Percentiles rank a stretch among this genome's conserved stretches.
Evolutionary conservation across 1,140 invertebrate species (phyloP).

Genomic region (Leptinotarsa undecemlineata): DNA sequence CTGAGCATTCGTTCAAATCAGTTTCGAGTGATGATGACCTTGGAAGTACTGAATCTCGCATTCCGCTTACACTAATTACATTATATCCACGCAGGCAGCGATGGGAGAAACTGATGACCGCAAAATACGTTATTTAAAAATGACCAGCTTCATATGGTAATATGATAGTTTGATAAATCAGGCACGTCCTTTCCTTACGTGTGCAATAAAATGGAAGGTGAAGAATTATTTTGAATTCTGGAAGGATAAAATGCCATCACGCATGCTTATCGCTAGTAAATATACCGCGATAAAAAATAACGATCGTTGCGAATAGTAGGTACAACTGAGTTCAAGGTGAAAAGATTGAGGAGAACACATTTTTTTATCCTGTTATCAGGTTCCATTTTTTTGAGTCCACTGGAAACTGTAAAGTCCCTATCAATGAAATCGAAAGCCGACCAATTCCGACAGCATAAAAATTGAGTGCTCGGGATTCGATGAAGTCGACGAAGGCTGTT

Average conservation of each 20-base stretch:
- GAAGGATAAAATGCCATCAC: neutral
- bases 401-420: too few relatives aligned
- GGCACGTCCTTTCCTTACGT: neutral
- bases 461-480: too few relatives aligned
- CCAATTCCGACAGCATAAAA: too few relatives aligned
- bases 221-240: neutral
- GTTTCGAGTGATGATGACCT: neutral
- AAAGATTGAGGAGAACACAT: too few relatives aligned
- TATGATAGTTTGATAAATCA: slow-evolving; percentile 6
- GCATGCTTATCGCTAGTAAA: neutral
- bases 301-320: too few relatives aligned
- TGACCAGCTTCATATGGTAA: neutral
- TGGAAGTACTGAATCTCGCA: neutral
- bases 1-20: neutral
- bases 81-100: neutral
- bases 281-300: too few relatives aligned
- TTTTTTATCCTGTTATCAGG: too few relatives aligned
- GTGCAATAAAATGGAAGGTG: slow-evolving; percentile 8
- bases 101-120: neutral
- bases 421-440: too few relatives aligned
- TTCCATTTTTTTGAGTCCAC: too few relatives aligned
- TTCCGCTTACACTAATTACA: neutral
- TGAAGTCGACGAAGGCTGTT: too few relatives aligned
- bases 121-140: neutral
- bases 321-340: too few relatives aligned